A percentile compares a stretch with the other conserved stretches of the same genome.
Conservation (phyloP, 2,888 invertebrate genomes). For the Atherix ibis region DNA sequence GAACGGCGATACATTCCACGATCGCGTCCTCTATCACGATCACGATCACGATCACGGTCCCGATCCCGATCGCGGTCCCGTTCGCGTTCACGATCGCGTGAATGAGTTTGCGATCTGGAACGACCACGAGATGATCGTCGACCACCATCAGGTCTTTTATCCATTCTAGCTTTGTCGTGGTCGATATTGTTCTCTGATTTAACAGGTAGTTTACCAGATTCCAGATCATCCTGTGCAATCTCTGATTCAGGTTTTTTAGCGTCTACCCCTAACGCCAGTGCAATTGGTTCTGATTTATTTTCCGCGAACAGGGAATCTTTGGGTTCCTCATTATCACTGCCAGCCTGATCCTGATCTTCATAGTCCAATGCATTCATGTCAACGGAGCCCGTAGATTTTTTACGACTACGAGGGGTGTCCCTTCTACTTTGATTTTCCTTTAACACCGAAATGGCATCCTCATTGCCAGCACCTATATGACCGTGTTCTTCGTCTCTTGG, state of each 20-base stretch:
- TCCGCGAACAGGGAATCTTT: slow-evolving; percentile 2
- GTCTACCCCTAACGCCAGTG: slow-evolving; percentile 39
- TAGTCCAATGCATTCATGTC: slow-evolving; percentile 62
- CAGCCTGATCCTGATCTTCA: slow-evolving; percentile 42
- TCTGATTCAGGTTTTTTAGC: slow-evolving; percentile 20
- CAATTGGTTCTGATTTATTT: slow-evolving; percentile 36
- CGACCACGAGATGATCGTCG: slow-evolving; percentile 11
- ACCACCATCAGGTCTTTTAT: not conserved
- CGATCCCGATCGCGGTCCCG: slow-evolving; percentile 15
- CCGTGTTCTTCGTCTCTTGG: slow-evolving; percentile 32
- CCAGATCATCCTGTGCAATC: too few relatives aligned
- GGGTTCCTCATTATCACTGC: slow-evolving; percentile 29
- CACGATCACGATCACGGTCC: slow-evolving; percentile 15
- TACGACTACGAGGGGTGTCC: slow-evolving; percentile 1
- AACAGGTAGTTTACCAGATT: too few relatives aligned
- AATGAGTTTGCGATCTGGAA: slow-evolving; percentile 11
- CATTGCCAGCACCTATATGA: slow-evolving; percentile 29
- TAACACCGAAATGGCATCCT: slow-evolving; percentile 9
- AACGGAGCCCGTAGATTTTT: slow-evolving; percentile 23
- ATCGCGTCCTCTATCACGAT: slow-evolving; percentile 16
- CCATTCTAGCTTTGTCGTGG: slow-evolving; percentile 12
- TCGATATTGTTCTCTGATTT: slow-evolving; percentile 1
- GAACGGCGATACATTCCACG: slow-evolving; percentile 18
- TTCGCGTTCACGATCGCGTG: slow-evolving; percentile 15
- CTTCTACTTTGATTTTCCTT: not conserved